Evolutionary conservation across 2,113 vertebrate species (phyloP), one percentile per base, ranked within the genome.

Genomic region (Neogobius melanostomus): DNA sequence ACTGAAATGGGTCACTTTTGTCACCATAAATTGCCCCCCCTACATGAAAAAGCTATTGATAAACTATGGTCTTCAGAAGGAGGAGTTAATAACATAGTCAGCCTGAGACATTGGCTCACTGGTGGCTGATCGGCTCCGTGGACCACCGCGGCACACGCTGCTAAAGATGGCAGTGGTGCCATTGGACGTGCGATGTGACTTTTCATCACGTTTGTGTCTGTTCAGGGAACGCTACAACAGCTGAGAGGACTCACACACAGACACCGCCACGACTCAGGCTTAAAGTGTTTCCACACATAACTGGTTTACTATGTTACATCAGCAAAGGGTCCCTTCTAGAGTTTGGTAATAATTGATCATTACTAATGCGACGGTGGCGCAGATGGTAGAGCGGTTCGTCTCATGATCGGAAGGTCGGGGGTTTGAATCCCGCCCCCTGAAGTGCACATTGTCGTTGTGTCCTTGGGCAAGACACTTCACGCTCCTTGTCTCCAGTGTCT

Each of bases 1-100:
- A 71, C 61, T 51, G 74, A 77, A 28, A 1, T 11, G 65, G 81
- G 73, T 74, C 75, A 54, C 68, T 72, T 79, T 79, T 75, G 65
- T 79, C 74, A 69, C 74, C 70, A 8, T 15, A 63, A 76, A 16
- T 64, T 82, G 84, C 87, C 88, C 88, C 28, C 69, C 69, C 47
- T 21, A 72, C 53, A 74, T 61, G 64, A 53, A 11, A 6, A 11
- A 17, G 81, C 87, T 87, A 88, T 84, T 89, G 87, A 89, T 89
- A 85, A 67, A 78, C 67, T 70, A 66, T 67, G 71, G 64, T 74
- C 64, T 62, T 65, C 47, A 71, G 21, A 71, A 28, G 72, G 50
- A 77, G 56, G 60, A 74, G 49, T 72, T 57, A 69, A 75, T 83
- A 16, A 48, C 1, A 28, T 28, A 11, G 8, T 50, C 83, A 64